A percentile compares a stretch with the other conserved stretches of the same genome.
phyloP scores from a whole-genome alignment of 2,113 vertebrate species.

The Gopherus evgoodei region DNA sequence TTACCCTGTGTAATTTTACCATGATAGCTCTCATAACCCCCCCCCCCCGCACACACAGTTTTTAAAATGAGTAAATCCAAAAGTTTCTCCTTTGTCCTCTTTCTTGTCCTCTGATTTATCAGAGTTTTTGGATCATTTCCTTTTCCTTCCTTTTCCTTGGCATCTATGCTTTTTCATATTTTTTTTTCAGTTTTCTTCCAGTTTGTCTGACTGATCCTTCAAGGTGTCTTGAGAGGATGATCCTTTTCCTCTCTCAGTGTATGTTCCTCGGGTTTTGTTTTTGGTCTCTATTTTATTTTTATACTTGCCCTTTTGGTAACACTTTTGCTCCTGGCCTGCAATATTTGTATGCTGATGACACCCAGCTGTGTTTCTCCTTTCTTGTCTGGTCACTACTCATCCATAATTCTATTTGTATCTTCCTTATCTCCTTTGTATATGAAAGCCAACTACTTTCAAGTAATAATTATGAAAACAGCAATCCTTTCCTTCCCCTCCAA shows the following conservation, averaged over 20 bases:
- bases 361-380: constrained; percentile 16
- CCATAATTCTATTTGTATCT: constrained; percentile 64
- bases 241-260: not conserved
- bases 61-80: not conserved
- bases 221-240: not conserved
- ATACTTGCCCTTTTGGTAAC: constrained; percentile 8
- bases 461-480: constrained; percentile 15
- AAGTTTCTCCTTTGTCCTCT: not conserved
- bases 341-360: constrained; percentile 35
- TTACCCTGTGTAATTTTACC: not conserved
- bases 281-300: not conserved
- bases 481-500: constrained; percentile 29
- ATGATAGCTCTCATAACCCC: not conserved
- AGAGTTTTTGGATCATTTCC: not conserved
- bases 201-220: not conserved
- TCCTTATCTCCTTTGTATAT: constrained; percentile 44
- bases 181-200: not conserved
- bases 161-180: not conserved
- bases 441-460: constrained; percentile 34
- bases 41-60: too few relatives aligned
- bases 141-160: not conserved
- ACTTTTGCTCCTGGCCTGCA: constrained; percentile 31
- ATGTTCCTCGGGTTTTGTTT: not conserved
- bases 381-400: constrained; percentile 42
- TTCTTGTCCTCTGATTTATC: not conserved